Evolutionary conservation across 2,888 invertebrate species (phyloP), one percentile per base, ranked within the genome.

Genomic region (Chironomus tentans): DNA sequence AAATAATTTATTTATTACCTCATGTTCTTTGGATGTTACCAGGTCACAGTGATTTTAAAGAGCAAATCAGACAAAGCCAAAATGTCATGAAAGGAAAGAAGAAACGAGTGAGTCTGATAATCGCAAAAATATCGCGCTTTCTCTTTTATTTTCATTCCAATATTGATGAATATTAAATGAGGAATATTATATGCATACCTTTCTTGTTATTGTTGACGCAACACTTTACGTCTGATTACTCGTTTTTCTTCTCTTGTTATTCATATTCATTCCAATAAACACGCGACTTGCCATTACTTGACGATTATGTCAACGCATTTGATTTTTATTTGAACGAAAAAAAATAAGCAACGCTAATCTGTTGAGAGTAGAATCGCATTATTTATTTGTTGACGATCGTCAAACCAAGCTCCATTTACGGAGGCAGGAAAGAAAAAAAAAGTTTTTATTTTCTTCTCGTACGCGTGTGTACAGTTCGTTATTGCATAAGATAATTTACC

Each of bases 341-440:
- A 15, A 56, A 56, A 15, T 56, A 56, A 56, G 56, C 56, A 4
- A 2, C 38, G 2, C 38, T 38, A 38, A 38, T 38, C 38, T 7
- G 1, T 15, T 3, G 56, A 56, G 56, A 56, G 56, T 56, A 56
- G 56, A 56, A 56, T 56, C 56, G 5, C 6, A 7, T 56, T 18
- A 7, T 56, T 18, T 56, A 56, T 56, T 10, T 56, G 56, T 38
- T 6, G 56, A 18, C n/a, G 15, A 50, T 13, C 50, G 13, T 13
- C 50, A 15, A 38, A 50, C 56, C n/a, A n/a, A 56, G 56, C 12
- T 38, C 72, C 62, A 72, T 56, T 28, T 72, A 46, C 72, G 72
- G 72, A 72, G 62, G 46, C 46, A 72, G 72, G 72, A 72, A 72
- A 72, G 50, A 50, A 28, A 47, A 38, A n/a, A 18, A 18, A 56